Evolutionary conservation across 2,888 invertebrate species (phyloP).

Genomic region (Seladonia tumulorum): DNA sequence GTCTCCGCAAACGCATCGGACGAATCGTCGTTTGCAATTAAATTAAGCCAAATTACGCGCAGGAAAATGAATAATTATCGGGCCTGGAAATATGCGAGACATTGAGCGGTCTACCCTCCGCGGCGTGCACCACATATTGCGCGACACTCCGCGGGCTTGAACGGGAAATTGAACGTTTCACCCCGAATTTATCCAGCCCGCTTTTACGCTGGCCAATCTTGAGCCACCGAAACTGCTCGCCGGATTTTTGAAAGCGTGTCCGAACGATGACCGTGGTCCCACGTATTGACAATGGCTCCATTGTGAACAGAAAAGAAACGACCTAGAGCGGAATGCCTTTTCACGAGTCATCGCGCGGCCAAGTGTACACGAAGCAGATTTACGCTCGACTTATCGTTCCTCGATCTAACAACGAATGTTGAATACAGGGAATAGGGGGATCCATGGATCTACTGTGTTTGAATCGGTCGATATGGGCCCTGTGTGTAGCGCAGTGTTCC

Average conservation of each 20-base stretch:
- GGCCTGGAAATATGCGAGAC: slow-evolving; percentile 58
- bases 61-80: slow-evolving; percentile 75
- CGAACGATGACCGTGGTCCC: not conserved
- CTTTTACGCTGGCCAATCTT: not conserved
- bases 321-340: slow-evolving; percentile 1
- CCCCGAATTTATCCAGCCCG: not conserved
- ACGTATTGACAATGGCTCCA: not conserved
- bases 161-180: slow-evolving; percentile 19
- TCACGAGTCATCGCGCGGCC: not conserved
- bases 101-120: slow-evolving; percentile 5
- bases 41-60: slow-evolving; percentile 75
- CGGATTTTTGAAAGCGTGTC: slow-evolving; percentile 12
- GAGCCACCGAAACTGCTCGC: no score
- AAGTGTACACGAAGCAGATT: slow-evolving; percentile 7
- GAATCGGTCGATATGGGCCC: slow-evolving; percentile 41
- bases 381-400: not conserved
- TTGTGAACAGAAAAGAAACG: not conserved
- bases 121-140: not conserved
- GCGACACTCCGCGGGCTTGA: slow-evolving; percentile 12
- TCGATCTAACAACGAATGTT: not conserved
- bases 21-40: slow-evolving; percentile 71
- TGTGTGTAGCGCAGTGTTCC: slow-evolving; percentile 24
- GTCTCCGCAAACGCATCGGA: slow-evolving; percentile 57
- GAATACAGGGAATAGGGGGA: not conserved
- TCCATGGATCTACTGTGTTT: slow-evolving; percentile 13